Evolutionary conservation across 53 echinoderm and acorn worm species (phyloP).

Genomic region (Holothuria leucospilota): DNA sequence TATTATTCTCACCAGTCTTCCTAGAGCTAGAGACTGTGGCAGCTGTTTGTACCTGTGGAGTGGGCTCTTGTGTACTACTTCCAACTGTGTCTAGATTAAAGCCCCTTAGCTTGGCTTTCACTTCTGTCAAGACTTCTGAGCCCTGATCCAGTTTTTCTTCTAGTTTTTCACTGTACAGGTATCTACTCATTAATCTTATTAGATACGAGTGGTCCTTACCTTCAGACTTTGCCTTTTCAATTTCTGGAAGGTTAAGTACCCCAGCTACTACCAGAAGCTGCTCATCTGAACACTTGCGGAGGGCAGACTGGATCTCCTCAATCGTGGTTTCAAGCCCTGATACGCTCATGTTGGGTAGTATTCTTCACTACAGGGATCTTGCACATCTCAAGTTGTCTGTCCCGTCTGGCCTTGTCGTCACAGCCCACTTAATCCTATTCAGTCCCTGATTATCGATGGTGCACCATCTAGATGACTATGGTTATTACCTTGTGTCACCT

Average conservation of each 20-base stretch:
- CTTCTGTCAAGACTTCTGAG: neutral
- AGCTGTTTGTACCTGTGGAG: neutral
- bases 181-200: neutral
- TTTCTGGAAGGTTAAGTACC: slow-evolving; percentile 14
- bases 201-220: neutral
- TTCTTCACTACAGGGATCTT: too few species aligned
- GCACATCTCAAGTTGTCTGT: too few species aligned
- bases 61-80: neutral
- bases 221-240: slow-evolving; percentile 12
- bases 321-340: too few species aligned
- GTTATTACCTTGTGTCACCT: neutral
- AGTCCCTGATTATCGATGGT: neutral
- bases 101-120: slow-evolving; percentile 7
- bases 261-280: neutral
- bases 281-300: slow-evolving; percentile 7
- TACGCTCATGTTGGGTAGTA: neutral
- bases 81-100: neutral
- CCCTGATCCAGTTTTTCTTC: slow-evolving; percentile 2
- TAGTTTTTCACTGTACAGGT: slow-evolving; percentile 10
- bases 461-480: slow-evolving; percentile 13
- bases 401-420: too few species aligned
- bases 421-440: too few species aligned
- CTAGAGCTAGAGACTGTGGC: too few species aligned
- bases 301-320: slow-evolving; percentile 17
- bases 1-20: too few species aligned